Evolutionary conservation across 2,888 invertebrate genomes (phyloP).

Genomic region (Bellardia pandia): DNA sequence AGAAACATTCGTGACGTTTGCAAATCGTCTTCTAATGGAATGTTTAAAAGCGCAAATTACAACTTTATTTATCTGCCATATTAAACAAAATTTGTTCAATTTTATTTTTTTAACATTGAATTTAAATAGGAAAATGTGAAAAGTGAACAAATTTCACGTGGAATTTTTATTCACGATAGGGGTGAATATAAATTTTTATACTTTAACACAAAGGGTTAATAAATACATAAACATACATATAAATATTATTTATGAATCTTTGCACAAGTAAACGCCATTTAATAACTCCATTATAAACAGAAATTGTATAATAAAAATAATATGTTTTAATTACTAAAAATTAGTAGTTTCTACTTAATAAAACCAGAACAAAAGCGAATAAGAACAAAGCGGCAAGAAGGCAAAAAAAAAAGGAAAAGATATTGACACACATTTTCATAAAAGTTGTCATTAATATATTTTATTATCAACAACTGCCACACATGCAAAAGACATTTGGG

Average conservation of each 20-base stretch:
- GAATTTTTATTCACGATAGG: too few relatives aligned
- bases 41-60: too few relatives aligned
- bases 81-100: too few relatives aligned
- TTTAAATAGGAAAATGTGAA: too few relatives aligned
- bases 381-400: background rate
- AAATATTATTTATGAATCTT: background rate
- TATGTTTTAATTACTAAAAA: slow-evolving; percentile 60
- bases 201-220: background rate
- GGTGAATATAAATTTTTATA: too few relatives aligned
- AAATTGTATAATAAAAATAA: slow-evolving; percentile 43
- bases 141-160: too few relatives aligned
- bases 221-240: background rate
- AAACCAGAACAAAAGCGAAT: background rate
- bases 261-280: background rate
- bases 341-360: slow-evolving; percentile 4
- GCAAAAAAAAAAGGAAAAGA: background rate
- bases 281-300: slow-evolving; percentile 30
- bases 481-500: slow-evolving; percentile 52
- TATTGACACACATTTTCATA: slow-evolving; percentile 49
- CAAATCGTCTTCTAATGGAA: too few relatives aligned
- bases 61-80: too few relatives aligned
- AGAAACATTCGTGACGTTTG: too few relatives aligned
- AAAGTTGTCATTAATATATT: slow-evolving; percentile 50
- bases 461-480: slow-evolving; percentile 52
- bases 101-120: too few relatives aligned